Conservation (phyloP, 2,888 invertebrate species). For the Pimpla rufipes region DNA sequence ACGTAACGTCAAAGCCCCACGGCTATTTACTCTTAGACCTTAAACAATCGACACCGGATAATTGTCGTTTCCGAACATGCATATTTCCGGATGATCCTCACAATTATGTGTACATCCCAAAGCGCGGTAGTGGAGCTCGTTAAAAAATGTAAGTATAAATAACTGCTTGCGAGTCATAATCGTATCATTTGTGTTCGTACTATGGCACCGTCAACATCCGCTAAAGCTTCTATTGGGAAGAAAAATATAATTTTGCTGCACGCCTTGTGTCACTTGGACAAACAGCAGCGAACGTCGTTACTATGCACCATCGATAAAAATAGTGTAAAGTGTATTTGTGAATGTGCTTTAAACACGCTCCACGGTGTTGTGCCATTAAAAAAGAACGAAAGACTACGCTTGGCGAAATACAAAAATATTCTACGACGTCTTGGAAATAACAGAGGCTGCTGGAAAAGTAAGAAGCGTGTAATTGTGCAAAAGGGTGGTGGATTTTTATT, state of each 20-base stretch:
- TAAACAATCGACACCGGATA: slow-evolving; percentile 29
- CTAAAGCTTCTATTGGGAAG: slow-evolving; percentile 9
- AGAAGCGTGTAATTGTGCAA: slow-evolving; percentile 20
- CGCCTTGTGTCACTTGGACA: background rate
- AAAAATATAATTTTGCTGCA: slow-evolving; percentile 9
- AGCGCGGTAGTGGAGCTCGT: background rate
- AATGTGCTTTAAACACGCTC: background rate
- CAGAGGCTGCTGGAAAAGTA: background rate
- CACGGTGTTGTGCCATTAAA: background rate
- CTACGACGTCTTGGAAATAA: background rate
- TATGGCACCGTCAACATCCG: background rate
- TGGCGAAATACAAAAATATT: slow-evolving; percentile 1
- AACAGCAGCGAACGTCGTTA: background rate
- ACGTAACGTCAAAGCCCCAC: background rate
- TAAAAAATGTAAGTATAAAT: background rate
- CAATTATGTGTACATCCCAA: slow-evolving; percentile 27
- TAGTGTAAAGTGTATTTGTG: background rate
- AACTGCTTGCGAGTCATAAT: background rate
- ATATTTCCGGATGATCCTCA: slow-evolving; percentile 15
- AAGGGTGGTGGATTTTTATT: slow-evolving; percentile 6
- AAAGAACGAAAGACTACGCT: background rate
- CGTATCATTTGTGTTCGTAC: background rate
- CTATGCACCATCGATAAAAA: background rate
- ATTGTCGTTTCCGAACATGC: slow-evolving; percentile 25
- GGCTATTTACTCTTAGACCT: slow-evolving; percentile 18